Evolutionary conservation across 2,113 vertebrate species (phyloP).

Genomic region (Lynx canadensis): DNA sequence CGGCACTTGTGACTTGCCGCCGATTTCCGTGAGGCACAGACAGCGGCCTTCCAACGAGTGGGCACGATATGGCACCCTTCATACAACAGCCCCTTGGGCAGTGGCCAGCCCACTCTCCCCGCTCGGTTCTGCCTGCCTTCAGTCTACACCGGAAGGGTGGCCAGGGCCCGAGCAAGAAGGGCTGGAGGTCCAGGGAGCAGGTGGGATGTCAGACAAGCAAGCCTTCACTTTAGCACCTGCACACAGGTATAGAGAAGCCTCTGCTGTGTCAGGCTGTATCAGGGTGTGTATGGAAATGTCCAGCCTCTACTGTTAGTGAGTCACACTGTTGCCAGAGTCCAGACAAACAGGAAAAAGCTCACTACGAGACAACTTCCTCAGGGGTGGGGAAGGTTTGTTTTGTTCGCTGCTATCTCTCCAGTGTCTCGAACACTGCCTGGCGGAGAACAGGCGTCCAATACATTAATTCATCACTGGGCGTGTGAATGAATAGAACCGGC

Average conservation of each 20-base stretch:
- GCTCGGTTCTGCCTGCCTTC: not conserved
- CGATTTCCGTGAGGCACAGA: not conserved
- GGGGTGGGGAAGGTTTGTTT: not conserved
- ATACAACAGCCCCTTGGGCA: not conserved
- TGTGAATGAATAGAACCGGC: not conserved
- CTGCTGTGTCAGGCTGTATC: not conserved
- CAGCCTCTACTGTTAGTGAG: not conserved
- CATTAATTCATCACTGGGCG: not conserved
- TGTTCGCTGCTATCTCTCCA: not conserved
- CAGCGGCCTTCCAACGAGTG: not conserved
- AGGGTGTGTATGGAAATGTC: not conserved
- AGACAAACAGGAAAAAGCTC: conserved; percentile 1
- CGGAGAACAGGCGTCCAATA: not conserved
- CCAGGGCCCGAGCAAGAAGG: not conserved
- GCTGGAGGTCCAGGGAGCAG: not conserved
- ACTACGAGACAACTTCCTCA: not conserved
- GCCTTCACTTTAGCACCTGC: not conserved
- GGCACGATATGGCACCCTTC: too few species aligned
- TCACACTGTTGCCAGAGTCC: not conserved
- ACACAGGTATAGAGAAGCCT: not conserved
- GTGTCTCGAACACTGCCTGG: not conserved
- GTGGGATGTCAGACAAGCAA: not conserved
- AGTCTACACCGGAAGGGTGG: not conserved
- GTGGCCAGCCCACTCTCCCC: not conserved
- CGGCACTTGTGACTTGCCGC: not conserved